phyloP scores from a whole-genome alignment of 2,888 invertebrate genomes.

The Hirtodrosophila confusa region DNA sequence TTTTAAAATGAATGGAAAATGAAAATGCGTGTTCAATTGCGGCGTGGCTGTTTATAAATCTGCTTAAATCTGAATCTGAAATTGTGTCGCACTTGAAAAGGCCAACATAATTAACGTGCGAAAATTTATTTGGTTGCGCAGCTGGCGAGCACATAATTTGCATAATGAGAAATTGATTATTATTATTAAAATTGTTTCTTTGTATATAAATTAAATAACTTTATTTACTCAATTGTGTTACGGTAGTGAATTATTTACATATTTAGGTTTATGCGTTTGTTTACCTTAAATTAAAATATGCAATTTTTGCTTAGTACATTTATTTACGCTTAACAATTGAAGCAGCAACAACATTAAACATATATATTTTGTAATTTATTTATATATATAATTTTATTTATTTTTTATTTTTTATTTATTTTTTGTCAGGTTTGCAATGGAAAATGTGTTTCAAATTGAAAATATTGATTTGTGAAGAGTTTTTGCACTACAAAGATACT shows the following conservation, averaged over 20 bases:
- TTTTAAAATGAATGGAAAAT: constrained; percentile 15
- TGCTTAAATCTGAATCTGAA: constrained; percentile 11
- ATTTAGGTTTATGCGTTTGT: constrained; percentile 28
- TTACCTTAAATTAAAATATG: constrained; percentile 10
- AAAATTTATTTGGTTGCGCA: constrained; percentile 59
- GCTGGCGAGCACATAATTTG: constrained; percentile 59
- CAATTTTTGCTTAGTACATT: constrained; percentile 66
- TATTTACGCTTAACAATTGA: constrained; percentile 73
- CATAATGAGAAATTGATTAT: constrained; percentile 73
- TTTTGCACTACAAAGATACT: not conserved
- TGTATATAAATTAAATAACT: constrained; percentile 78
- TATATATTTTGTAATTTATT: constrained; percentile 42
- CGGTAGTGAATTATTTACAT: constrained; percentile 70
- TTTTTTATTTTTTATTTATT: constrained; percentile 13
- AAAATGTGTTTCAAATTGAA: constrained; percentile 30
- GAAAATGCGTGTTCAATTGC: constrained; percentile 4
- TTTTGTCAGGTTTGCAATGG: constrained; percentile 28
- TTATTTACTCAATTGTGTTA: constrained; percentile 74
- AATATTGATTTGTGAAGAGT: no score
- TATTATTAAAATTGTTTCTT: constrained; percentile 40
- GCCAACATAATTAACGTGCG: constrained; percentile 66
- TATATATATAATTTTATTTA: constrained; percentile 1
- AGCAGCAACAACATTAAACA: constrained; percentile 81
- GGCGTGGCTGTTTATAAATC: not conserved
- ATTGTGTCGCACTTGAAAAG: constrained; percentile 44